Base-by-base conservation (phyloP, 2,113 vertebrate genomes). In the Crotalus helleri region DNA sequence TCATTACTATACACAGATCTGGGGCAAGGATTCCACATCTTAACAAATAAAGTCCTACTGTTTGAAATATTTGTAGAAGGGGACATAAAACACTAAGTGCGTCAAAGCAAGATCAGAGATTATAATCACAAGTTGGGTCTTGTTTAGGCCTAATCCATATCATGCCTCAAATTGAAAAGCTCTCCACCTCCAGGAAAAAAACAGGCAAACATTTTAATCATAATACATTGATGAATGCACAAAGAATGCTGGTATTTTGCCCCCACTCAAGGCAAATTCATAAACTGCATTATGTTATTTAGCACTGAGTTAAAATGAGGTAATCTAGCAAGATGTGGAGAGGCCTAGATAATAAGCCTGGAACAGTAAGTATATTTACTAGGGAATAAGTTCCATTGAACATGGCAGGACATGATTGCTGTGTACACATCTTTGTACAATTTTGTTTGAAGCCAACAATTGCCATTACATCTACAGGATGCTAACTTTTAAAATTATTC, bases 201-300 rank as follows among this genome's bases (percentile, higher is more conserved):
- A 81, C 29, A 95, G 54, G 89, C 93, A 95, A 94, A 93, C 53
- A 39, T 54, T 96, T 95, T 8, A 93, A 91, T 55, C 69, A 88
- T 49, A 95, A 95, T 69, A 92, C 39, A 13, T 86, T 88, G 85
- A 0, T 0, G 89, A 96, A 93, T 89, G 24, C 88, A 89, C 15
- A 94, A 57, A 96, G 95, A 96, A 85, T 39, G 4, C 53, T n/a
- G 89, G 93, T 95, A 93, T 96, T 92, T 94, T 33, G 5, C 64
- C 91, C 85, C 55, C 26, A 90, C 3, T 19, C 81, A 55, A 95
- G 93, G 94, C 91, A 94, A 96, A 94, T 53, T 49, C 90, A 87
- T 89, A 2, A 90, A 33, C 87, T 94, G 93, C 96, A 93, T 23
- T 1, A 92, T 85, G 0, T 0, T 94, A 92, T 39, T 33, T 89